Percentiles rank a stretch among this genome's conserved stretches.
Conservation (phyloP, 2,113 vertebrate genomes). For the Pholis gunnellus region DNA sequence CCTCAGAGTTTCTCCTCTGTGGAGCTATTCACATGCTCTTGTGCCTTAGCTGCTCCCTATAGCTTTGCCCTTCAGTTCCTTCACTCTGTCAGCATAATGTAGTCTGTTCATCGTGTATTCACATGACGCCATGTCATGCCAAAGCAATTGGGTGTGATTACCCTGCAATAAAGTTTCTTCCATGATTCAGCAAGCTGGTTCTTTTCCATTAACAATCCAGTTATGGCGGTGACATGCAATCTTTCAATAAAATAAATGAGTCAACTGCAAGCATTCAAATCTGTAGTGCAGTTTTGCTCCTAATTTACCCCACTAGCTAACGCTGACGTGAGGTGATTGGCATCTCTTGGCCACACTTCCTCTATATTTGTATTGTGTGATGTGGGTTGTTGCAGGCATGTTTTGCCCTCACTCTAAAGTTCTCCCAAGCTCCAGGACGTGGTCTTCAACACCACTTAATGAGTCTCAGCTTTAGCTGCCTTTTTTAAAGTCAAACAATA, state of each 20-base stretch:
- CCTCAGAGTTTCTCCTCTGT: no score
- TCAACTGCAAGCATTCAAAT: slow-evolving; percentile 4
- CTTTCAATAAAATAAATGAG: slow-evolving; percentile 42
- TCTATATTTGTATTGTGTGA: slow-evolving; percentile 36
- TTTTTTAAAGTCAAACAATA: slow-evolving; percentile 57
- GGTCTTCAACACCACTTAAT: slow-evolving; percentile 52
- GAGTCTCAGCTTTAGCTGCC: slow-evolving; percentile 43
- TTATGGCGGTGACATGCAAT: slow-evolving; percentile 8
- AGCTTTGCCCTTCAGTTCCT: no score
- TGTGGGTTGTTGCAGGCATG: slow-evolving; percentile 52
- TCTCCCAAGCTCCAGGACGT: slow-evolving; percentile 52
- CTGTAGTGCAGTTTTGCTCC: slow-evolving; percentile 6
- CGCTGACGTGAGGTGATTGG: slow-evolving; percentile 36
- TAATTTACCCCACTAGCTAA: slow-evolving; percentile 7
- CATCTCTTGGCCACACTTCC: slow-evolving; percentile 43
- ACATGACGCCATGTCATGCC: slow-evolving; percentile 94
- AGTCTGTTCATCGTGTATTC: slow-evolving; percentile 97
- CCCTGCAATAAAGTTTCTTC: slow-evolving; percentile 44
- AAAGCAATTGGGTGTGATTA: slow-evolving; percentile 88
- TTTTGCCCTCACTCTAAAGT: slow-evolving; percentile 37
- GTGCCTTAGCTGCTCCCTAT: no score
- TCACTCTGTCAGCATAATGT: slow-evolving; percentile 92
- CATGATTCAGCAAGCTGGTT: slow-evolving; percentile 21
- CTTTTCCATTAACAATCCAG: slow-evolving; percentile 36
- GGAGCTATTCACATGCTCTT: no score